Evolutionary conservation across 1,140 invertebrate genomes (phyloP).

Genomic region (Drosophila guanche): DNA sequence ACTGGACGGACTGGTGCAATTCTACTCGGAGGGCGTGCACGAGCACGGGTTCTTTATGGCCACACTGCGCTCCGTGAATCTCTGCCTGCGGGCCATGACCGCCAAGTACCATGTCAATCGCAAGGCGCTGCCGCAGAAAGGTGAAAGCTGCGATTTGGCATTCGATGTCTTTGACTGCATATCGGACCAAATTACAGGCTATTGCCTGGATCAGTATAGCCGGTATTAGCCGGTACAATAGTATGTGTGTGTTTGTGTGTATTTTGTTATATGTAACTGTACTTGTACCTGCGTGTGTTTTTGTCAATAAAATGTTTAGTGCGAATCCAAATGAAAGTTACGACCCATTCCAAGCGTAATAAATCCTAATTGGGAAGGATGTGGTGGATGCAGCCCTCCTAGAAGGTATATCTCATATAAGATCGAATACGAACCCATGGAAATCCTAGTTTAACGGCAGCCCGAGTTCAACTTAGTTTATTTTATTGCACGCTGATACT

Average conservation of each 20-base stretch:
- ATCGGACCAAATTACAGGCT: slow-evolving; percentile 88
- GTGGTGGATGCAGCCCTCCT: no score
- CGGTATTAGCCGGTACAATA: slow-evolving; percentile 50
- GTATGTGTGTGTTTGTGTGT: neutral
- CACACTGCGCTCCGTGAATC: slow-evolving; percentile 87
- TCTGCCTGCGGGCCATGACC: slow-evolving; percentile 86
- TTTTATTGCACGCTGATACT: no score
- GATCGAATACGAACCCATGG: no score
- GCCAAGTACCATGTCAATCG: slow-evolving; percentile 75
- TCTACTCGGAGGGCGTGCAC: slow-evolving; percentile 88
- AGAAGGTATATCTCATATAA: no score
- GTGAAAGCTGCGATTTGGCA: slow-evolving; percentile 88
- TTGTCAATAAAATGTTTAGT: slow-evolving; percentile 28
- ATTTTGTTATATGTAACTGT: no score
- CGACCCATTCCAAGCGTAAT: neutral
- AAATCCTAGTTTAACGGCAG: no score
- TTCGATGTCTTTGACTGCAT: slow-evolving; percentile 90
- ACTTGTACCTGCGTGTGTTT: no score
- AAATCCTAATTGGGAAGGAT: no score
- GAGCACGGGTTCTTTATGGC: slow-evolving; percentile 89
- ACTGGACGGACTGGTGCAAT: slow-evolving; percentile 86
- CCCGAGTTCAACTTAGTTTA: no score
- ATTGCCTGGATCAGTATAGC: slow-evolving; percentile 84
- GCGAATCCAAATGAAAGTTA: slow-evolving; percentile 12
- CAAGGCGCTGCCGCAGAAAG: slow-evolving; percentile 84